Evolutionary conservation across 2,797 vertebrate genomes (phyloP).

Genomic region (Tauraco hartlaubi): DNA sequence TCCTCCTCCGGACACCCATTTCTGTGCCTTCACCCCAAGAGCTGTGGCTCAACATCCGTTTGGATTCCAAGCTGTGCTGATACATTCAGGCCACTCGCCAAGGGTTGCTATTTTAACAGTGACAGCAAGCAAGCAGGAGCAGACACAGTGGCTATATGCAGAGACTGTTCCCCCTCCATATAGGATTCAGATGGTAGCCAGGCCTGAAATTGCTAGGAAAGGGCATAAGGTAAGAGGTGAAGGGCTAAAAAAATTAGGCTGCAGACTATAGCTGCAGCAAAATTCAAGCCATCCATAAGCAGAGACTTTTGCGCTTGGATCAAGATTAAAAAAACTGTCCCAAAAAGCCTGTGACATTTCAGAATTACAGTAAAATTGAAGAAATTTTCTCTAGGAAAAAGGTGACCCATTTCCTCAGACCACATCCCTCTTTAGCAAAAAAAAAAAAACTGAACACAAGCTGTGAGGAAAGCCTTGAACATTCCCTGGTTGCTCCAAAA

Average conservation of each 20-base stretch:
- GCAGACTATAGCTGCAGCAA: neutral
- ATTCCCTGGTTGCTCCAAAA: constrained; percentile 47
- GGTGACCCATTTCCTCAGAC: constrained; percentile 68
- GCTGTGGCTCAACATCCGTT: neutral
- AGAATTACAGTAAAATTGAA: constrained; percentile 48
- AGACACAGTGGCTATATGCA: neutral
- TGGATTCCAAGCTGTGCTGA: neutral
- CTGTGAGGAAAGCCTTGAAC: constrained; percentile 55
- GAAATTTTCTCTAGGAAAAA: constrained; percentile 67
- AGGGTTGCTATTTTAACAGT: neutral
- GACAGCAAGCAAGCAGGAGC: neutral
- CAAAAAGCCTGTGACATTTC: constrained; percentile 35
- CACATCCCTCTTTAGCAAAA: constrained; percentile 42
- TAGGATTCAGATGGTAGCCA: neutral
- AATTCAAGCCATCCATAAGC: constrained; percentile 15
- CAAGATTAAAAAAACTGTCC: neutral
- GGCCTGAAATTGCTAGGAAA: neutral
- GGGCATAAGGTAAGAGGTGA: neutral
- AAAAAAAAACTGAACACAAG: neutral
- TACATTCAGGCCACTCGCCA: neutral
- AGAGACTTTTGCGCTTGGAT: constrained; percentile 11
- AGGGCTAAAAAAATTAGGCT: neutral
- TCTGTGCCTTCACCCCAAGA: neutral
- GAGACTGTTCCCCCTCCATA: neutral
- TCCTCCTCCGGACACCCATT: neutral